A percentile compares a stretch with the other conserved stretches of the same genome.
phyloP scores from a whole-genome alignment of 2,888 invertebrate genomes.

The Leptopilina myrica region DNA sequence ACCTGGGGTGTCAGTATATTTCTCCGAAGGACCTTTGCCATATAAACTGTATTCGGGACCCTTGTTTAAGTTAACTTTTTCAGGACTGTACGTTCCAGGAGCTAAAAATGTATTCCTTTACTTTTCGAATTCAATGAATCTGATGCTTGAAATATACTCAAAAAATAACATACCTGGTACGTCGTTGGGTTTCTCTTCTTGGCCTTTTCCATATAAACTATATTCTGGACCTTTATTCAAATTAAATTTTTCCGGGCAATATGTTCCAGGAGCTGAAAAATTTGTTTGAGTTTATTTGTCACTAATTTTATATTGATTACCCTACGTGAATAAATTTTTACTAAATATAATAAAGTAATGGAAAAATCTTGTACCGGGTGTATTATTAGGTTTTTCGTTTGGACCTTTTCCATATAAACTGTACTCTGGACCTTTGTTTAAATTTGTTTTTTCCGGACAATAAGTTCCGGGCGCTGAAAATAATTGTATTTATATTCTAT shows the following conservation, averaged over 20 bases:
- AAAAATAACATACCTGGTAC: constrained; percentile 78
- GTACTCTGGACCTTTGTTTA: no score
- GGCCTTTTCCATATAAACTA: constrained; percentile 80
- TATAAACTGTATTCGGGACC: constrained; percentile 59
- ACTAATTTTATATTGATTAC: no score
- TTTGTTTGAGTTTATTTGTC: no score
- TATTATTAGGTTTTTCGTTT: no score
- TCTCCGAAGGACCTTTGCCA: constrained; percentile 59
- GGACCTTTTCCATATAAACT: no score
- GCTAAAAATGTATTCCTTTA: constrained; percentile 50
- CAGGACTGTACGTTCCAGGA: constrained; percentile 68
- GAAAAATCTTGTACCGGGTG: no score
- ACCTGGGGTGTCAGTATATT: constrained; percentile 55
- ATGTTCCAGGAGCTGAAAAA: constrained; percentile 79
- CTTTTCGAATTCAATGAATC: background rate
- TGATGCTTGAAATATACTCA: background rate
- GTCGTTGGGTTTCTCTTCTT: constrained; percentile 77
- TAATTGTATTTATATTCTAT: no score
- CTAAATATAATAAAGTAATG: no score
- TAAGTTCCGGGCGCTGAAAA: constrained; percentile 79
- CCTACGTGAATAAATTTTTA: no score
- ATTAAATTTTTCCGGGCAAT: constrained; percentile 80
- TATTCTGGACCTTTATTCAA: constrained; percentile 80
- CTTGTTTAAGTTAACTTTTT: constrained; percentile 57
- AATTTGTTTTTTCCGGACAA: constrained; percentile 66